These are phyloP conservation scores for Hippoglossus hippoglossus DNA, from an alignment of 2,797 vertebrate species.

Conservation along the genomic window DNA sequence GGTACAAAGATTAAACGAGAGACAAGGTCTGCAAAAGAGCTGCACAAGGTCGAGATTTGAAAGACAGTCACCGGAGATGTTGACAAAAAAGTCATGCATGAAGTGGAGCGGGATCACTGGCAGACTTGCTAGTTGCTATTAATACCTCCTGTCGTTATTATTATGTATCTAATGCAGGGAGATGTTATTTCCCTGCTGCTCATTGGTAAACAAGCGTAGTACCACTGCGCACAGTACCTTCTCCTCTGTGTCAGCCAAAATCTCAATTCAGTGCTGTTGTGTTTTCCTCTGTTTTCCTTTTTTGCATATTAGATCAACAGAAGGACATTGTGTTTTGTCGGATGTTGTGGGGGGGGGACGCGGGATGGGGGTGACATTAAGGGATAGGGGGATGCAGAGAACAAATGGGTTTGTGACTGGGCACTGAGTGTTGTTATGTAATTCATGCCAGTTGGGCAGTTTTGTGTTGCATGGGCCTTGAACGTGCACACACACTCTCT, in stretches of 20 bases:
- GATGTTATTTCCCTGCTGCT: conserved; percentile 42
- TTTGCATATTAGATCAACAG: conserved; percentile 64
- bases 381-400: conserved; percentile 30
- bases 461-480: conserved; percentile 43
- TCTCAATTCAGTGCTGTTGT: conserved; percentile 26
- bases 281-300: conserved; percentile 1
- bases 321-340: conserved; percentile 64
- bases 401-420: conserved; percentile 70
- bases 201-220: conserved; percentile 53
- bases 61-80: conserved; percentile 26
- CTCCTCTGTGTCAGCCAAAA: conserved; percentile 34
- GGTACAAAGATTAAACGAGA: conserved; percentile 58
- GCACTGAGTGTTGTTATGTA: conserved; percentile 67
- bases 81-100: conserved; percentile 6
- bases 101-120: conserved; percentile 30
- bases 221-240: conserved; percentile 16
- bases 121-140: conserved; percentile 43
- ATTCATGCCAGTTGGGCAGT: conserved; percentile 74
- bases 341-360: conserved; percentile 25
- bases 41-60: conserved; percentile 39
- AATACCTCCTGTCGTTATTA: conserved; percentile 57
- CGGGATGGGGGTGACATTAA: conserved; percentile 42
- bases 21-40: conserved; percentile 46
- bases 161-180: conserved; percentile 46
- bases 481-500: conserved; percentile 34